Conservation (phyloP, 1,140 invertebrate genomes). For the Drosophila truncata region DNA sequence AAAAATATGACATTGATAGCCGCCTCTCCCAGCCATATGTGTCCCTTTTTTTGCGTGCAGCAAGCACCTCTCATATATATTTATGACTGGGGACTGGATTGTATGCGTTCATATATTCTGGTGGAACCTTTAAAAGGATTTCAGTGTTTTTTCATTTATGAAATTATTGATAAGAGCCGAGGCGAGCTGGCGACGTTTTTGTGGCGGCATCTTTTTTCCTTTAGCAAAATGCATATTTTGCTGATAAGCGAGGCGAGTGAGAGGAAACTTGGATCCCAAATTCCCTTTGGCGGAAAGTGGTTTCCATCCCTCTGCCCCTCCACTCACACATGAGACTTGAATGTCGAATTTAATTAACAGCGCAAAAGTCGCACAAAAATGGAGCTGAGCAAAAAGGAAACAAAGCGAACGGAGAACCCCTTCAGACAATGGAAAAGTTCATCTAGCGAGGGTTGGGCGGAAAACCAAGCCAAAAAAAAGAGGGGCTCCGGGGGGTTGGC, state of each 20-base stretch:
- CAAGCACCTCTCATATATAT: constrained; percentile 55
- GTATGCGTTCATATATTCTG: constrained; percentile 39
- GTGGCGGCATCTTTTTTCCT: constrained; percentile 39
- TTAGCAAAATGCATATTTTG: constrained; percentile 65
- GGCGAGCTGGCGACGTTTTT: constrained; percentile 40
- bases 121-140: constrained; percentile 75
- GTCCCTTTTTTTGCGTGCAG: constrained; percentile 34
- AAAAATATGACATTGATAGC: constrained; percentile 78
- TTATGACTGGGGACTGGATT: constrained; percentile 63
- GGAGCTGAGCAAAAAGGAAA: constrained; percentile 42
- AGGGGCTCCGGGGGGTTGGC: constrained; percentile 12
- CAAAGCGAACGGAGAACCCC: constrained; percentile 40
- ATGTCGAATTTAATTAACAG: constrained; percentile 83
- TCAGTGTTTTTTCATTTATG: constrained; percentile 80
- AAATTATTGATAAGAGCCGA: constrained; percentile 78
- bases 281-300: constrained; percentile 56
- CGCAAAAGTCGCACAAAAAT: constrained; percentile 67
- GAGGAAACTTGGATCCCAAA: constrained; percentile 38
- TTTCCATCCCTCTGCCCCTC: constrained; percentile 5
- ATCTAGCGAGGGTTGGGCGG: neutral
- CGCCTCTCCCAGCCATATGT: constrained; percentile 44
- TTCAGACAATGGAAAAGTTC: constrained; percentile 44
- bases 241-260: constrained; percentile 41
- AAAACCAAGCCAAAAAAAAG: constrained; percentile 13
- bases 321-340: constrained; percentile 25